Base-by-base conservation (phyloP, 1,140 invertebrate genomes). In the Drosophila novamexicana region DNA sequence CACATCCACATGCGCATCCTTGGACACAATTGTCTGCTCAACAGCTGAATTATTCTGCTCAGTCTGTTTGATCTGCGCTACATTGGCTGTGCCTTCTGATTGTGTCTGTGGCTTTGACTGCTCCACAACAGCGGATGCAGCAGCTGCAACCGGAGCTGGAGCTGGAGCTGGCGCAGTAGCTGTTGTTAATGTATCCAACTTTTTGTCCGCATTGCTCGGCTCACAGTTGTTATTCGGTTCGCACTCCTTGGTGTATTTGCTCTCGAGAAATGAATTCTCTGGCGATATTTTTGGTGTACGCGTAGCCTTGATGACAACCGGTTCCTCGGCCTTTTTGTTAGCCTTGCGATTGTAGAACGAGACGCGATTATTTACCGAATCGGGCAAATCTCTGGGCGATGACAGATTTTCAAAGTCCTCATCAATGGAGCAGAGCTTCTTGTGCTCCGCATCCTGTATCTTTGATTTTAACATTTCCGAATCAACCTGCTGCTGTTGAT, bases 211-310 rank as follows among this genome's bases (percentile, higher is more conserved):
- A 54, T 16, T 36, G n/a, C 8, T 54, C 9, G 69, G 56, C 71
- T 86, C 72, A 36, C 73, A 86, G 36, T 91, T 91, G 39, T 92
- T 92, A 40, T 91, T 92, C 65, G 88, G 81, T 63, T 90, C 88
- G 39, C 79, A 82, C 32, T 90, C 89, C 63, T 52, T 77, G 18
- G 69, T 78, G 66, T 92, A 91, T 50, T 83, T 89, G 67, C 81
- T 85, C 64, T 92, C 91, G 10, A 92, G 63, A 64, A 92, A 92
- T 6, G 91, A 92, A 58, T 91, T 92, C 77, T 92, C 89, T 40
- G 91, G 91, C 29, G 91, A 92, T 69, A 92, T 92, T 72, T 92
- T 92, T 22, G 91, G 91, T 14, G 84, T 88, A 18, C 78, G 80
- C 6, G 90, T 92, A 6, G 91, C 91, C 54, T 84, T 91, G 10